Evolutionary conservation across 1,140 invertebrate species (phyloP), one percentile per base, ranked within the genome.

Genomic region (Prorops nasuta): DNA sequence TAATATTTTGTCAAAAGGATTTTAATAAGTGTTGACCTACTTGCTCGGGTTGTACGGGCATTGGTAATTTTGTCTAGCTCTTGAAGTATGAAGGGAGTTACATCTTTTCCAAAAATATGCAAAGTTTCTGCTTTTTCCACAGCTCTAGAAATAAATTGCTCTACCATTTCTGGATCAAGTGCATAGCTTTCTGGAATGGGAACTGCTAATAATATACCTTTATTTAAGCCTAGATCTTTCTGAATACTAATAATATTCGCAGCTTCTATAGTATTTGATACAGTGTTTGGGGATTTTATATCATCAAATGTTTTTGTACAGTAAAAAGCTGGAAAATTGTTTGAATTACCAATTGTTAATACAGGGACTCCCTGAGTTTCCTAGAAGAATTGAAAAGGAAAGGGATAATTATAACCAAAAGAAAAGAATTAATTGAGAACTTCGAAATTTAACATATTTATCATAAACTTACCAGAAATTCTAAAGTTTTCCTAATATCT

Each of bases 331-430:
- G 96, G 96, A 70, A 94, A 93, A 41, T 81, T 72, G 6, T 72
- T 72, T 0, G 74, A 76, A 2, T 80, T 54, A 1, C 88, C 88
- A 54, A 86, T 87, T 1, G 89, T 86, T 34, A 87, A 84, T 0
- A 98, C 93, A 64, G 90, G 90, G 0, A 98, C 94, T 7, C 96
- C 94, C 74, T 94, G 86, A 1, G 94, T 98, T 81, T 98, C 96
- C 89, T 94, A 58, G 7, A 47, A 54, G 49, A 54, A 54, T 18
- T 56, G 28, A 7, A 43, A 14, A 15, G 34, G 15, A 35, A 10
- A 14, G 7, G 8, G 34, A 15, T 28, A 40, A 7, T 39, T 4
- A 32, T 31, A 44, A 20, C n/a, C n/a, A n/a, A n/a, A n/a, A n/a
- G n/a, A n/a, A n/a, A 18, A 38, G 6, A 24, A 44, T 40, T 34